Percentiles rank a stretch among this genome's conserved stretches.
phyloP scores from a whole-genome alignment of 2,888 invertebrate genomes.

The Erebia ligea region DNA sequence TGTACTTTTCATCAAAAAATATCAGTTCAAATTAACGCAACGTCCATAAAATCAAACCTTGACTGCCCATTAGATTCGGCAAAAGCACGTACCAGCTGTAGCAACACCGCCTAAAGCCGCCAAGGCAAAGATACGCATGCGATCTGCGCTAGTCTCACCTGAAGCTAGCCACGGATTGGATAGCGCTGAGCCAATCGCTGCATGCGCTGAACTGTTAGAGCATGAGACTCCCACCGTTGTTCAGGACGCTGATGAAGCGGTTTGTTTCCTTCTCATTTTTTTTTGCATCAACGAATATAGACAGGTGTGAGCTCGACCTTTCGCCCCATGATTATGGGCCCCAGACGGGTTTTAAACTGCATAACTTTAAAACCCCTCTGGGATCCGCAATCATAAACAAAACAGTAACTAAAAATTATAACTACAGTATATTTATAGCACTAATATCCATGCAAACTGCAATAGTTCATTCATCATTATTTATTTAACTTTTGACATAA shows the following conservation, averaged over 20 bases:
- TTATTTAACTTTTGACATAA: no score
- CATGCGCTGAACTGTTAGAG: constrained; percentile 19
- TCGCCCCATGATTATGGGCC: background rate
- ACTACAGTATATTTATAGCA: background rate
- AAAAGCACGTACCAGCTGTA: constrained; percentile 54
- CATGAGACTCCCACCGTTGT: background rate
- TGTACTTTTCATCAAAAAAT: no score
- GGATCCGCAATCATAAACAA: background rate
- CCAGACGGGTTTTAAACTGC: background rate
- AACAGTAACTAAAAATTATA: no score
- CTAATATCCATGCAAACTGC: constrained; percentile 43
- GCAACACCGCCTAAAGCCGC: constrained; percentile 47
- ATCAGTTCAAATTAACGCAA: no score
- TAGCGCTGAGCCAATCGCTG: constrained; percentile 13
- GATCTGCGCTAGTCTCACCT: constrained; percentile 56
- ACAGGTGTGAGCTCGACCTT: background rate
- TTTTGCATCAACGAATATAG: background rate
- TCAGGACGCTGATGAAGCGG: constrained; percentile 28
- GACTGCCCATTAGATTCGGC: constrained; percentile 67
- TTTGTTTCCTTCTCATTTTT: constrained; percentile 17
- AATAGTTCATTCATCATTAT: no score
- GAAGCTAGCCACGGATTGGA: constrained; percentile 42
- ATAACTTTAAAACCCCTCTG: background rate
- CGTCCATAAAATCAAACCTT: constrained; percentile 29
- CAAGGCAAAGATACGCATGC: constrained; percentile 56